Evolutionary conservation across 2,888 invertebrate species (phyloP).

Genomic region (Phalangium opilio): DNA sequence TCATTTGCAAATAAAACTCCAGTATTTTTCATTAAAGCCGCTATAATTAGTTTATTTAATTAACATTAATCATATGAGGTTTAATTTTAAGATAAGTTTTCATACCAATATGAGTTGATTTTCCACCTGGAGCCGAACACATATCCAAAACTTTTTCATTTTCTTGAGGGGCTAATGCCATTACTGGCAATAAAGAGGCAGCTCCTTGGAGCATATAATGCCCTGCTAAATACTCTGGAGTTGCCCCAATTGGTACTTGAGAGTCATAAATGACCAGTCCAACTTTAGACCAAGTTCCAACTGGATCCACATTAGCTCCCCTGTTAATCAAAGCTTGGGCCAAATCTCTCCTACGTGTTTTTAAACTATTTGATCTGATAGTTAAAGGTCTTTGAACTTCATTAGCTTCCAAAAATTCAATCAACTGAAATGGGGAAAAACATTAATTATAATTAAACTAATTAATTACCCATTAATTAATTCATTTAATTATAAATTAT

Average conservation of each 20-base stretch:
- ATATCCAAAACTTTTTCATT: slow-evolving; percentile 87
- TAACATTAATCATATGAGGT: background rate
- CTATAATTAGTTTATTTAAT: slow-evolving; percentile 30
- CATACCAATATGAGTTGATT: slow-evolving; percentile 79
- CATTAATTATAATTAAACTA: background rate
- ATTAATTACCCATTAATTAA: slow-evolving; percentile 52
- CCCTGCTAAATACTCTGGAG: slow-evolving; percentile 96
- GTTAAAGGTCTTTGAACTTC: slow-evolving; percentile 89
- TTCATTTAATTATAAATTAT: slow-evolving; percentile 47
- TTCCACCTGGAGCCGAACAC: slow-evolving; percentile 97
- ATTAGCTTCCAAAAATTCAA: slow-evolving; percentile 91
- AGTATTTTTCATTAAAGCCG: slow-evolving; percentile 95
- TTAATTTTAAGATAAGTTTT: background rate
- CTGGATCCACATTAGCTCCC: slow-evolving; percentile 93
- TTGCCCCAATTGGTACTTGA: slow-evolving; percentile 50
- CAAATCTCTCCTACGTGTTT: slow-evolving; percentile 67
- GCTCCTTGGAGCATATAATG: slow-evolving; percentile 93
- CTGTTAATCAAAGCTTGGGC: slow-evolving; percentile 74
- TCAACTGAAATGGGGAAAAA: slow-evolving; percentile 35
- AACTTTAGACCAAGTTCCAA: slow-evolving; percentile 97
- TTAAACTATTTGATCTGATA: slow-evolving; percentile 86
- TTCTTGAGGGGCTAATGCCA: slow-evolving; percentile 93
- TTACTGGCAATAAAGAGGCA: slow-evolving; percentile 90
- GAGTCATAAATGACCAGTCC: slow-evolving; percentile 92
- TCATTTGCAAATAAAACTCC: slow-evolving; percentile 94